A percentile compares a stretch with the other conserved stretches of the same genome.
phyloP scores from a whole-genome alignment of 2,113 vertebrate genomes.

The Corythoichthys haematopterus region DNA sequence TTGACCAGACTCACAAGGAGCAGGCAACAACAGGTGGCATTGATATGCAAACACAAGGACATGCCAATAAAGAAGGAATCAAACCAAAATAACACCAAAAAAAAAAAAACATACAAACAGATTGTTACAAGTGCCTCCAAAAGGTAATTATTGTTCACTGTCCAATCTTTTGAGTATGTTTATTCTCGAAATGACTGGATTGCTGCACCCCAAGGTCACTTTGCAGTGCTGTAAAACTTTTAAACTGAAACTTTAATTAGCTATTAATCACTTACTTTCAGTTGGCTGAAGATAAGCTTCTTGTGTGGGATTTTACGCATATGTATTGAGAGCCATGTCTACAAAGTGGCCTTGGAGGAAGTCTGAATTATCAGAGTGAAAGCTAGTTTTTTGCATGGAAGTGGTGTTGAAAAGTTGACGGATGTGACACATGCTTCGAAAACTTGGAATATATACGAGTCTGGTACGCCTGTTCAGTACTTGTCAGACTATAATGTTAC shows the following conservation, averaged over 20 bases:
- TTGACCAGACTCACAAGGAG: too few species aligned
- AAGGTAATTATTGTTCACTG: too few species aligned
- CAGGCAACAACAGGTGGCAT: too few species aligned
- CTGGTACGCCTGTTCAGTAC: neutral
- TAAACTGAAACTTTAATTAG: slow-evolving; percentile 18
- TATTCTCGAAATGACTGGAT: slow-evolving; percentile 13
- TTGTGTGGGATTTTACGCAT: slow-evolving; percentile 25
- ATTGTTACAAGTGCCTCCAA: too few species aligned
- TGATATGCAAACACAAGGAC: too few species aligned
- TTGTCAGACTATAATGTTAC: neutral
- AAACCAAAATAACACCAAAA: too few species aligned
- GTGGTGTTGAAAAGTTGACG: neutral
- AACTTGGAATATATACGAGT: too few species aligned
- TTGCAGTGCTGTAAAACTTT: slow-evolving; percentile 29
- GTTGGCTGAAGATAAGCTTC: slow-evolving; percentile 42
- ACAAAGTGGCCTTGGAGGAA: slow-evolving; percentile 1
- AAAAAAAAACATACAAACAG: too few species aligned
- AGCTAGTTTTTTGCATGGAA: slow-evolving; percentile 2
- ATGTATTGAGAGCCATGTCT: slow-evolving; percentile 7
- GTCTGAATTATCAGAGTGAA: slow-evolving; percentile 2
- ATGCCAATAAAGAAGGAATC: too few species aligned
- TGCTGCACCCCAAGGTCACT: slow-evolving; percentile 38
- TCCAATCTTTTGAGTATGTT: too few species aligned
- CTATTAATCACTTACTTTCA: slow-evolving; percentile 38
- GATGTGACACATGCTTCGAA: neutral